phyloP scores from a whole-genome alignment of 2,113 vertebrate genomes.

The Elanoides forficatus region DNA sequence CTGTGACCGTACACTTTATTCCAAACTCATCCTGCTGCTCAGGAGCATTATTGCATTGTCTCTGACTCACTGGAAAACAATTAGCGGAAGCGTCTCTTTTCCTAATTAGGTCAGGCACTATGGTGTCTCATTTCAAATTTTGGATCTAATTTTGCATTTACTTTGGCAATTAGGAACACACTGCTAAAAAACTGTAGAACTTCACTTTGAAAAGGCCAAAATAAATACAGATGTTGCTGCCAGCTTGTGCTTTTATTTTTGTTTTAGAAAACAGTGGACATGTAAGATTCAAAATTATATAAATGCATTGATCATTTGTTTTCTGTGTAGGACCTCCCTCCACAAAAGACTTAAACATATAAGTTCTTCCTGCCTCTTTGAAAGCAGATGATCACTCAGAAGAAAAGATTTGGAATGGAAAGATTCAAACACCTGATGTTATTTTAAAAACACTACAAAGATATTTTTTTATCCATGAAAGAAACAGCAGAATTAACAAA shows the following conservation, averaged over 20 bases:
- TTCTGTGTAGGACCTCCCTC: background rate
- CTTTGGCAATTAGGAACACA: background rate
- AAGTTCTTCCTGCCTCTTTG: background rate
- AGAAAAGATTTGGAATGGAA: background rate
- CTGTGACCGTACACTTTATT: background rate
- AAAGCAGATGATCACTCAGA: background rate
- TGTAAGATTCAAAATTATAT: background rate
- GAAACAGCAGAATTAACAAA: background rate
- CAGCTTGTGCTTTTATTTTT: background rate
- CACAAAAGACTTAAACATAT: background rate
- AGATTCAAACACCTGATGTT: background rate
- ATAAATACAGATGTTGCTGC: background rate
- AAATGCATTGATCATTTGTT: background rate
- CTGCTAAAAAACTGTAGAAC: background rate
- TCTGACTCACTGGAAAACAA: background rate
- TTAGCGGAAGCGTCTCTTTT: background rate
- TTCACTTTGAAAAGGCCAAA: background rate
- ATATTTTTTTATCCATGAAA: background rate
- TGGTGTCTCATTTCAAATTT: background rate
- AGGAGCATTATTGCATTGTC: background rate
- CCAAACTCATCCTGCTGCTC: background rate
- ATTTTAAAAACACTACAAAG: background rate
- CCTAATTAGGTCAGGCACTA: background rate
- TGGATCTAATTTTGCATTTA: background rate
- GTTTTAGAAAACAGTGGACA: background rate